Percentiles rank a stretch among this genome's conserved stretches.
phyloP scores from a whole-genome alignment of 1,140 invertebrate genomes.

The Gerris buenoi region DNA sequence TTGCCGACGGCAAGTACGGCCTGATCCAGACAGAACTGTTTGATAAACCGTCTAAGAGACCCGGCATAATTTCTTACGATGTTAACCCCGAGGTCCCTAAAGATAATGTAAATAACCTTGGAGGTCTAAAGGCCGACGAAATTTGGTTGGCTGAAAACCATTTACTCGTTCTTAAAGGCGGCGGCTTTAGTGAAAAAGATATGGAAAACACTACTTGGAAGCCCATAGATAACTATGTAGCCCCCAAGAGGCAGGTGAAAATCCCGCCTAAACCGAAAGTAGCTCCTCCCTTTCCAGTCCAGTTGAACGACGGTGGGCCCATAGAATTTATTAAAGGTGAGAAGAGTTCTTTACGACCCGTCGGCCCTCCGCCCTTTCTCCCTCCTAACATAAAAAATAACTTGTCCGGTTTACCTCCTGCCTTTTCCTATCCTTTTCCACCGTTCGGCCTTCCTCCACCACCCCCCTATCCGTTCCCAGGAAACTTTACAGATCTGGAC shows the following conservation, averaged over 20 bases:
- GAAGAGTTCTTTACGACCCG: slow-evolving; percentile 24
- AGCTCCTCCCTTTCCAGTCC: slow-evolving; percentile 77
- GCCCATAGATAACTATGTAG: slow-evolving; percentile 65
- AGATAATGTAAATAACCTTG: slow-evolving; percentile 59
- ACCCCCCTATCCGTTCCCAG: slow-evolving; percentile 48
- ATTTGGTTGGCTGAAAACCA: slow-evolving; percentile 83
- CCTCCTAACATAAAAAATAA: slow-evolving; percentile 24
- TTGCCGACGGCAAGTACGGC: slow-evolving; percentile 75
- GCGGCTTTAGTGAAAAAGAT: slow-evolving; percentile 34
- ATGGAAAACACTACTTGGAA: slow-evolving; percentile 41
- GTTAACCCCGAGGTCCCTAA: slow-evolving; percentile 58
- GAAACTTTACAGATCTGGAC: slow-evolving; percentile 58
- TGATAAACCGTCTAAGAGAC: slow-evolving; percentile 43
- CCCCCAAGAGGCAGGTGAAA: slow-evolving; percentile 61
- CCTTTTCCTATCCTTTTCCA: slow-evolving; percentile 27
- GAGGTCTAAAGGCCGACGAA: slow-evolving; percentile 64
- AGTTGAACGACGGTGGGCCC: slow-evolving; percentile 61
- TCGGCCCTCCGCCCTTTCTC: slow-evolving; percentile 35
- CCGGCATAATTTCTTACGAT: slow-evolving; percentile 64
- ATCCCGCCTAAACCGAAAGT: slow-evolving; percentile 54
- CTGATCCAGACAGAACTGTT: slow-evolving; percentile 74
- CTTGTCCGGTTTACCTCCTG: slow-evolving; percentile 20
- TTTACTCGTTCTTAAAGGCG: slow-evolving; percentile 64
- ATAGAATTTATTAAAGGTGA: slow-evolving; percentile 47
- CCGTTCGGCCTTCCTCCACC: slow-evolving; percentile 41